Evolutionary conservation across 1,140 invertebrate species (phyloP).

Genomic region (Apocrypta bakeri): DNA sequence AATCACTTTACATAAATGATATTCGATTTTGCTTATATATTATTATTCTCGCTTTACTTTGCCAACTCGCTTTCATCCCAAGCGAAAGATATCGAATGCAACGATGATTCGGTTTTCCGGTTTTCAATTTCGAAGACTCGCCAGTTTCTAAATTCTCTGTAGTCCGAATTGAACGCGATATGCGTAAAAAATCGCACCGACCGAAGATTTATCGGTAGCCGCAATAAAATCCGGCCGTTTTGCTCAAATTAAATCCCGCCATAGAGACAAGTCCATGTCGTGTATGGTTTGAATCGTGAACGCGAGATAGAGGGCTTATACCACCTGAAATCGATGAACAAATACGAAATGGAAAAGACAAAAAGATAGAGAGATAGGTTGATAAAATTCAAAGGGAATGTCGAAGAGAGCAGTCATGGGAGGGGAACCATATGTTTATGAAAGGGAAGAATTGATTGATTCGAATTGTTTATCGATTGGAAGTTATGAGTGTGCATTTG

Average conservation of each 20-base stretch:
- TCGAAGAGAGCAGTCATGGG: neutral
- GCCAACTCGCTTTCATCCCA: too few relatives aligned
- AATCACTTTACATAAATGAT: too few relatives aligned
- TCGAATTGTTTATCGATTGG: neutral
- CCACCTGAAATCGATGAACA: neutral
- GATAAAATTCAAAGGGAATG: neutral
- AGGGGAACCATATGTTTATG: neutral
- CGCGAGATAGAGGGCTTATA: neutral
- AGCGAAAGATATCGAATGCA: too few relatives aligned
- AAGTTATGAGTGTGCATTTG: conserved; percentile 7
- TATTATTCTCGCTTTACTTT: too few relatives aligned
- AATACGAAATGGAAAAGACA: neutral
- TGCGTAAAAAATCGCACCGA: neutral
- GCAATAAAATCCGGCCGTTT: neutral
- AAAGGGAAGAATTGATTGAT: conserved; percentile 18
- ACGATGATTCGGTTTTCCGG: too few relatives aligned
- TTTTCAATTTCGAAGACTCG: neutral
- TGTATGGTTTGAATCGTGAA: neutral
- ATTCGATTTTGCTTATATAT: too few relatives aligned
- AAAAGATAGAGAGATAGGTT: neutral
- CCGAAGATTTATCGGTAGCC: neutral
- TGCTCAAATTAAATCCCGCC: neutral
- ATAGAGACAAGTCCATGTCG: neutral
- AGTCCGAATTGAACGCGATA: neutral
- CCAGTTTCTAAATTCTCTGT: neutral